Evolutionary conservation across 2,888 invertebrate genomes (phyloP), one percentile per base, ranked within the genome.

Genomic region (Lithodes maja): DNA sequence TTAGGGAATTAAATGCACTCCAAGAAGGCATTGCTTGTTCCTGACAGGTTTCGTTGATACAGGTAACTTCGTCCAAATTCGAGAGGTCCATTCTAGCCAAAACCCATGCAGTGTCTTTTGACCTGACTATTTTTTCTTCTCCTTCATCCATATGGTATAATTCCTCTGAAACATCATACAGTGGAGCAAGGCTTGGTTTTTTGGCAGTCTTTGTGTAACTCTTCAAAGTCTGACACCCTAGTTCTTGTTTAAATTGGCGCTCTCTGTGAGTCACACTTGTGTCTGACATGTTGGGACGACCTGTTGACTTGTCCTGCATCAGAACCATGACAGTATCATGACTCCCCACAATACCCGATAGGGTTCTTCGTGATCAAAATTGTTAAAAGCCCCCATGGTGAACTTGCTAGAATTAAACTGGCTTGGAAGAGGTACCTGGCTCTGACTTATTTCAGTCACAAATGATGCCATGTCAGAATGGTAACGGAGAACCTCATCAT

Each of bases 401-500:
- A 80, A 80, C 80, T n/a, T 52, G n/a, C 1, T 17, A 53, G 80
- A 50, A 12, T 53, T 80, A 17, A 80, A 80, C 2, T 53, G 54
- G 61, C 80, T 53, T 53, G 80, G 80, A 15, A 80, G 50, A 53
- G 80, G 80, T n/a, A 80, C 80, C 53, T 55, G 80, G 53, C 50
- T 53, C 12, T 53, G n/a, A 53, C n/a, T 17, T 9, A 2, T 2
- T 53, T 53, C 61, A 53, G 80, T 80, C 52, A 80, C 54, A n/a
- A 52, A 80, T 17, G 80, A 80, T 80, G 80, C 80, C 55, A 80
- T 54, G 17, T 80, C 17, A n/a, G 80, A 55, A 17, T 80, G 80
- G 33, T 80, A 80, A n/a, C 80, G n/a, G n/a, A 80, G n/a, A n/a
- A 80, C 9, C 15, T 80, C 80, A 80, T 80, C 80, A 55, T 80